phyloP scores from a whole-genome alignment of 1,140 invertebrate genomes.

The Periplaneta americana region DNA sequence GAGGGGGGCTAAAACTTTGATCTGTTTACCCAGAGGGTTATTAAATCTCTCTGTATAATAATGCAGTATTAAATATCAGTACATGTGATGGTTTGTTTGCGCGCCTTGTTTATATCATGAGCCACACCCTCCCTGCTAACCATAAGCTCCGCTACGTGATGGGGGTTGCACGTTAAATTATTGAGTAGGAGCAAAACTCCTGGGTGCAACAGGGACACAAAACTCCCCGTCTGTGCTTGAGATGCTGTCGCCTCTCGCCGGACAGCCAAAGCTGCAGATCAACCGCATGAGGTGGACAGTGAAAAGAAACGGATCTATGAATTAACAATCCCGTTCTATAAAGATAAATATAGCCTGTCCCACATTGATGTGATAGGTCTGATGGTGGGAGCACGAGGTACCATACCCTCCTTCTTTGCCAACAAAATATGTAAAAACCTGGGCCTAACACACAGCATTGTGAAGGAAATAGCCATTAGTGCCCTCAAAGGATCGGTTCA shows the following conservation, averaged over 20 bases:
- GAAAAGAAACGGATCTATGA: no score
- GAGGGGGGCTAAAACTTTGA: not conserved
- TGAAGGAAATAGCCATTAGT: no score
- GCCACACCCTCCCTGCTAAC: not conserved
- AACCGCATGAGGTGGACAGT: no score
- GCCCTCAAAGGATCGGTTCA: no score
- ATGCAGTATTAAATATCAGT: not conserved
- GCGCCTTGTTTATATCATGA: not conserved
- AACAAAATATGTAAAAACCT: no score
- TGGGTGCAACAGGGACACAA: not conserved
- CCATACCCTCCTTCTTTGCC: no score
- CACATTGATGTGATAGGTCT: no score
- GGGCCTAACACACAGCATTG: no score
- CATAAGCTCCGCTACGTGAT: not conserved
- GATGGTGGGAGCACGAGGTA: no score
- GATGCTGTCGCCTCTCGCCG: not conserved
- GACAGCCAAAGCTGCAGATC: no score
- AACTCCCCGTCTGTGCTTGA: not conserved
- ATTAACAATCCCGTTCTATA: no score
- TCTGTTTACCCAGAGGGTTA: not conserved
- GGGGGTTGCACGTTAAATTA: not conserved
- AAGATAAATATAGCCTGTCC: no score
- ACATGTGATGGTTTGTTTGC: not conserved
- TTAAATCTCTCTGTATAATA: not conserved
- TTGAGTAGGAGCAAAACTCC: not conserved